Conservation (phyloP, 2,888 invertebrate genomes). For the Mayetiola destructor region DNA sequence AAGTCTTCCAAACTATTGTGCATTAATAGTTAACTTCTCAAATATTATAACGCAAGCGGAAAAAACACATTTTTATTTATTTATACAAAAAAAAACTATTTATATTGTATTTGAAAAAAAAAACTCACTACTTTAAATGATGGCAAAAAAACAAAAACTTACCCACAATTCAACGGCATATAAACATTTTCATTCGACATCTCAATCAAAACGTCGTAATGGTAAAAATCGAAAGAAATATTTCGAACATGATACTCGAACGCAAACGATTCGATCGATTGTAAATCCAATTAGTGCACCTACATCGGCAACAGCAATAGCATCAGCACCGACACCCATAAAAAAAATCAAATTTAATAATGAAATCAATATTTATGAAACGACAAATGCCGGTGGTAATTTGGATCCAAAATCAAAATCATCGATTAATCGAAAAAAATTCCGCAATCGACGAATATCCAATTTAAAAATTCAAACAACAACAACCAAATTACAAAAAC, state of each 20-base stretch:
- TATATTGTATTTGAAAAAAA: not conserved
- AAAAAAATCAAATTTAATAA: conserved; percentile 5
- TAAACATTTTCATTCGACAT: not conserved
- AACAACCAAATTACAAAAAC: not conserved
- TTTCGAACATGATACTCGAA: conserved; percentile 7
- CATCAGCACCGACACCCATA: too few relatives aligned
- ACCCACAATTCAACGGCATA: not conserved
- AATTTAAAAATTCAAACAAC: not conserved
- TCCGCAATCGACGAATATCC: not conserved
- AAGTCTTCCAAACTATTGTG: not conserved
- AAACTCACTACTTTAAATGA: too few relatives aligned
- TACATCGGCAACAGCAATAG: not conserved
- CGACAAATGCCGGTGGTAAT: not conserved
- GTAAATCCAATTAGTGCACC: not conserved
- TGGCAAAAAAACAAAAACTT: not conserved
- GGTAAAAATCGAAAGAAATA: conserved; percentile 10
- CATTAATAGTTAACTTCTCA: too few relatives aligned
- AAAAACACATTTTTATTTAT: not conserved
- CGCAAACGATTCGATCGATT: not conserved
- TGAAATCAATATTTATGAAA: conserved; percentile 2
- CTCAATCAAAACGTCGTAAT: not conserved
- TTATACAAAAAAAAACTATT: too few relatives aligned
- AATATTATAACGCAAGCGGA: not conserved
- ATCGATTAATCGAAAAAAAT: not conserved
- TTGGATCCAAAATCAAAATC: not conserved